A percentile compares a stretch with the other conserved stretches of the same genome.
Evolutionary conservation across 1,140 invertebrate genomes (phyloP).

Genomic region (Papilio glaucus): DNA sequence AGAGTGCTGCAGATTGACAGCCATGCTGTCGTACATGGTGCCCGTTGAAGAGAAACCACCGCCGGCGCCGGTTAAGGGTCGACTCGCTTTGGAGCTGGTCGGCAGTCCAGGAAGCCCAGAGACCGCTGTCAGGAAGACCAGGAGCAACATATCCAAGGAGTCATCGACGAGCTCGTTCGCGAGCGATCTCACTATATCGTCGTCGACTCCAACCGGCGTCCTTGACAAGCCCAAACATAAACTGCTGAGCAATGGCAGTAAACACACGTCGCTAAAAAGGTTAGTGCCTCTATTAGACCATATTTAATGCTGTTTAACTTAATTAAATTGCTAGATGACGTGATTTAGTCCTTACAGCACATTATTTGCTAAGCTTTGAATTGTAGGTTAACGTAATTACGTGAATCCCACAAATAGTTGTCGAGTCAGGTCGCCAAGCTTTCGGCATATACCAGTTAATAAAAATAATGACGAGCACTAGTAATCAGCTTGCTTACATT

Average conservation of each 20-base stretch:
- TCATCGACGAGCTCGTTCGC: conserved; percentile 85
- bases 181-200: conserved; percentile 84
- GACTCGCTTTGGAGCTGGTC: conserved; percentile 80
- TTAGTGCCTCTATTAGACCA: conserved; percentile 57
- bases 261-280: conserved; percentile 86
- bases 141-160: conserved; percentile 82
- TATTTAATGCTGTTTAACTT: conserved; percentile 25
- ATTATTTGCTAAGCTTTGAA: background rate
- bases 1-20: conserved; percentile 49
- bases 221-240: conserved; percentile 84
- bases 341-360: background rate
- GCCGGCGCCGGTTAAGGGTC: conserved; percentile 81
- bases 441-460: background rate
- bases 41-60: conserved; percentile 86
- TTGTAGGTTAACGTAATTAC: background rate
- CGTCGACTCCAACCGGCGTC: conserved; percentile 83
- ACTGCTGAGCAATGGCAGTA: conserved; percentile 84
- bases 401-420: background rate
- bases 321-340: conserved; percentile 11
- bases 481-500: background rate
- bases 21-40: conserved; percentile 87
- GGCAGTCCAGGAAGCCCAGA: conserved; percentile 67
- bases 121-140: conserved; percentile 55
- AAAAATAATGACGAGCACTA: background rate
- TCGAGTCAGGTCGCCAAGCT: background rate